These are phyloP conservation scores for Thereva unica DNA, from an alignment of 2,888 invertebrate genomes.

Conservation along the genomic window DNA sequence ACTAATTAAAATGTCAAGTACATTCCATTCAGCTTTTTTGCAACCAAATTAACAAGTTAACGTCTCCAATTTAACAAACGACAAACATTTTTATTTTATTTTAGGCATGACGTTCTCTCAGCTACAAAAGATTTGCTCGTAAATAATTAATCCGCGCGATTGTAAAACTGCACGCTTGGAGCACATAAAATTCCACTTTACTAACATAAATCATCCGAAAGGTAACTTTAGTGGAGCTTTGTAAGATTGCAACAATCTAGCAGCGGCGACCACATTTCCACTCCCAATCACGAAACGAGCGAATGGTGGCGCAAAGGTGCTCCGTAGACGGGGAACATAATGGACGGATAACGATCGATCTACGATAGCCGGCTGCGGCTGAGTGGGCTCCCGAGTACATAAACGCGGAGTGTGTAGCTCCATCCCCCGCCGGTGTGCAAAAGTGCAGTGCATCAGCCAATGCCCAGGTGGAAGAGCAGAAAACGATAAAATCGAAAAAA, in stretches of 20 bases:
- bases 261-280: slow-evolving; percentile 21
- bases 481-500: slow-evolving; percentile 18
- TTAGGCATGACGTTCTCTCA: too few species aligned
- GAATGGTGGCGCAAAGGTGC: slow-evolving; percentile 32
- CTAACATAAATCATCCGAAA: background rate
- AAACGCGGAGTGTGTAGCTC: background rate
- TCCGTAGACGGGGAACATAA: slow-evolving; percentile 32
- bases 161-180: too few species aligned
- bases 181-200: background rate
- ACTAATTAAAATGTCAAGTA: too few species aligned
- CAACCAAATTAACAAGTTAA: too few species aligned
- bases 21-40: too few species aligned
- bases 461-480: slow-evolving; percentile 1
- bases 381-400: slow-evolving; percentile 15
- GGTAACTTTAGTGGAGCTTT: slow-evolving; percentile 14
- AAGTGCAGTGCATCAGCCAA: background rate
- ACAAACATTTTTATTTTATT: too few species aligned
- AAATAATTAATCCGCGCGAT: too few species aligned
- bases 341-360: slow-evolving; percentile 35
- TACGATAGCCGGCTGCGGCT: slow-evolving; percentile 27
- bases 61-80: too few species aligned
- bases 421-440: background rate
- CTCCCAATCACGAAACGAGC: slow-evolving; percentile 31
- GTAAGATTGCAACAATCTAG: slow-evolving; percentile 26
- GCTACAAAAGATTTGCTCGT: too few species aligned